These are phyloP conservation scores for Rhipidura dahli DNA, from an alignment of 2,113 vertebrate species.

Conservation along the genomic window DNA sequence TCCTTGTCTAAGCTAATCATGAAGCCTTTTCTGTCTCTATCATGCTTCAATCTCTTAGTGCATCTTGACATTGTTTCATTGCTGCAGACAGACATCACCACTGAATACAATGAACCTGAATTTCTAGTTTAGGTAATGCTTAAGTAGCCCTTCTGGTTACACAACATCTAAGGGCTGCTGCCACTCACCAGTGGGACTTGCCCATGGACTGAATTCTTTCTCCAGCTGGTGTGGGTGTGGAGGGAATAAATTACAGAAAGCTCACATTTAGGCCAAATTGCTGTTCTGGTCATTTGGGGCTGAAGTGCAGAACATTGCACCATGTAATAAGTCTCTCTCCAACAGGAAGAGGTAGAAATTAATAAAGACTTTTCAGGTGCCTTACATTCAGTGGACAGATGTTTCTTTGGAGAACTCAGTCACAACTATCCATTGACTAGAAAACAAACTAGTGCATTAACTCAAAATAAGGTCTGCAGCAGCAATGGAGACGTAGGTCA, in stretches of 20 bases:
- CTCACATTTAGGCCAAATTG: background rate
- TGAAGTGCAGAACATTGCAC: background rate
- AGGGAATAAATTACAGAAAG: background rate
- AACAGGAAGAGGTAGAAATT: background rate
- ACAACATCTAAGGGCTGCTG: background rate
- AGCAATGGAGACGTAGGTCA: background rate
- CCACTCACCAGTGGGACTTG: background rate
- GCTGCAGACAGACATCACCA: background rate
- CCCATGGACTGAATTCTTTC: background rate
- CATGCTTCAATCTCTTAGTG: background rate
- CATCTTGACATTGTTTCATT: background rate
- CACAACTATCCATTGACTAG: background rate
- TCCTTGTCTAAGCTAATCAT: background rate
- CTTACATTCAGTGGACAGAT: background rate
- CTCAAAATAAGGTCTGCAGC: background rate
- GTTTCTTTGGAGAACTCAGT: background rate
- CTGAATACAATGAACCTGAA: background rate
- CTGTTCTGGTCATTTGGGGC: background rate
- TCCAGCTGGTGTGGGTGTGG: background rate
- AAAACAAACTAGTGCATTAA: background rate
- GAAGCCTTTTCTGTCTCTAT: background rate
- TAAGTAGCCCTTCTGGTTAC: background rate
- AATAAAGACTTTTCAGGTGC: background rate
- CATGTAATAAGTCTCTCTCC: background rate
- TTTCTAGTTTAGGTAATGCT: background rate